Base-by-base conservation (phyloP, 2,797 vertebrate species). In the Loriculus beryllinus region DNA sequence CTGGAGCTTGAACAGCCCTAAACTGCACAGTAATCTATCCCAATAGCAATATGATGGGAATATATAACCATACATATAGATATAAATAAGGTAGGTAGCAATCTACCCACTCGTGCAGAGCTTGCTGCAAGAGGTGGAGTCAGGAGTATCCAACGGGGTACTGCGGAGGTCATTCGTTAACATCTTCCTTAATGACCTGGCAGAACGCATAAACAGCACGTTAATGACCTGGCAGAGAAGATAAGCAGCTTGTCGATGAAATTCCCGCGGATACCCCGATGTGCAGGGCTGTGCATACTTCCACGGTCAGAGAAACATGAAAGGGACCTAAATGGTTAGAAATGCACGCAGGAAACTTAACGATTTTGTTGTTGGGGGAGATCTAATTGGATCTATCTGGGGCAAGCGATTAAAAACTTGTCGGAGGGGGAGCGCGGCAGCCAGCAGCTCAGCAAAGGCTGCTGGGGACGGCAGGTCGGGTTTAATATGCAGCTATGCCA, bases 401-500 rank as follows among this genome's bases (percentile, higher is more conserved):
- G 39, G 63, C 0, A 4, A 68, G 77, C 0, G 75, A 86, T 86
- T 88, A 84, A 86, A 92, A 90, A 37, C n/a, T 65, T 83, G 81
- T 82, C 0, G 5, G 67, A 64, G 71, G 9, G 16, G 62, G 35
- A 60, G 74, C 59, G 59, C 23, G 3, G 79, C 68, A 23, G 80
- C 48, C 48, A 9, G 70, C 79, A 54, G 84, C 82, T 78, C 75
- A 40, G 88, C 80, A 39, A 37, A 56, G 62, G 85, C 80, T 67
- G 35, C 14, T n/a, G 87, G 80, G 76, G 81, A 9, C 7, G 5
- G 63, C 72, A 10, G 84, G 75, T 69, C 25, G 4, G 60, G 74
- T 71, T 95, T 90, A 88, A 88, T 84, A 88, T 92, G 92, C 93
- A 80, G 92, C 92, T 92, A 94, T 95, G 94, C 82, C 40, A 3